phyloP scores from a whole-genome alignment of 2,888 invertebrate species.

The Sminthurinus aureus region DNA sequence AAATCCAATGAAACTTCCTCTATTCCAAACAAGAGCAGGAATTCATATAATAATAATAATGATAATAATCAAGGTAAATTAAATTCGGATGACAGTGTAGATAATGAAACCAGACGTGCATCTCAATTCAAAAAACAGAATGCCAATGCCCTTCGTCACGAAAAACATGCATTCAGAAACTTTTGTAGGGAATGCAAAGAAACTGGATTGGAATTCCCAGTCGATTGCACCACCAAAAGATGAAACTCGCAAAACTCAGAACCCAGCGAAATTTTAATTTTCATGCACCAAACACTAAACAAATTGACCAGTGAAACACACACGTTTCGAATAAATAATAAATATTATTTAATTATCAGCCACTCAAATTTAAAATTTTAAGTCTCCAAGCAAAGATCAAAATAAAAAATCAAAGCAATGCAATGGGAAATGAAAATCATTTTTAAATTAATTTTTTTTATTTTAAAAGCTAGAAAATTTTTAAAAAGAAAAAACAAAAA shows the following conservation, averaged over 20 bases:
- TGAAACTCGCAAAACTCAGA: background rate
- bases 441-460: background rate
- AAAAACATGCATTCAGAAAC: background rate
- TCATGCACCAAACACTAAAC: background rate
- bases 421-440: background rate
- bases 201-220: background rate
- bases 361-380: background rate
- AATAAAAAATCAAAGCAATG: background rate
- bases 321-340: background rate
- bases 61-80: no score
- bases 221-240: background rate
- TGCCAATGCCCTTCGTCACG: no score
- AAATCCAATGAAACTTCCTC: no score
- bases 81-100: no score
- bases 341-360: background rate
- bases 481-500: background rate
- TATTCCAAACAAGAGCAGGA: no score
- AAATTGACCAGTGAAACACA: background rate
- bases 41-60: no score
- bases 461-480: background rate
- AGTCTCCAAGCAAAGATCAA: background rate
- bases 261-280: background rate
- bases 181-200: background rate
- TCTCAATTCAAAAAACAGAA: no score
- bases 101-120: no score